Base-by-base conservation (phyloP, 2,113 vertebrate genomes). In the Cavia porcellus region DNA sequence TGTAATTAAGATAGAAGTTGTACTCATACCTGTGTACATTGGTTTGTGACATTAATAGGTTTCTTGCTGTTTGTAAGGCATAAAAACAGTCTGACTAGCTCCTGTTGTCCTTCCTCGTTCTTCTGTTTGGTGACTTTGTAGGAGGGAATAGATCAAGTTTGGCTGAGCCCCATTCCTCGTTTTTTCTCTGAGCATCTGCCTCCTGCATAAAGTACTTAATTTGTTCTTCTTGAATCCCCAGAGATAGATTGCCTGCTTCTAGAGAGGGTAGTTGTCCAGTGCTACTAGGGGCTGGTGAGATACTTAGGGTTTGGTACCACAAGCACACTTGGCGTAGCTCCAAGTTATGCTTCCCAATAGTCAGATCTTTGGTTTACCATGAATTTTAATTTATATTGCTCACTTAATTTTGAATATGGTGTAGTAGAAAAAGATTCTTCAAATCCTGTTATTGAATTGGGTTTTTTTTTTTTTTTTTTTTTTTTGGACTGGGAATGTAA, bases 1-100 rank as follows among this genome's bases (percentile, higher is more conserved):
- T 97, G 79, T 85, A 17, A 77, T 90, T 90, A 86, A 88, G 83
- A 74, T 77, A 94, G 90, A 96, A 89, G 84, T 90, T 86, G 7
- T 55, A 47, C 72, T 77, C 70, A 45, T n/a, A 88, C 64, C 7
- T 88, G 24, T 64, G 24, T 85, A 82, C 79, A 57, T 92, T 92
- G n/a, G 38, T 90, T 84, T 92, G 52, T 90, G 59, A 64, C 52
- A 1, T 75, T 96, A 87, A 12, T 93, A 81, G 42, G 12, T 96
- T 84, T 86, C 47, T 82, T 95, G 20, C 57, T 86, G 9, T 91
- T 88, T 96, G 82, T 92, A 82, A 87, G 47, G 38, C 20, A 52
- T 90, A 57, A 62, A 90, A 94, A 75, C 84, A 95, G n/a, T 52
- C 42, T 81, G 66, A 84, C 38, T 96, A 92, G 55, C 7, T 79